Conservation (phyloP, 2,888 invertebrate species). For the Hydrotaea diabolus region DNA sequence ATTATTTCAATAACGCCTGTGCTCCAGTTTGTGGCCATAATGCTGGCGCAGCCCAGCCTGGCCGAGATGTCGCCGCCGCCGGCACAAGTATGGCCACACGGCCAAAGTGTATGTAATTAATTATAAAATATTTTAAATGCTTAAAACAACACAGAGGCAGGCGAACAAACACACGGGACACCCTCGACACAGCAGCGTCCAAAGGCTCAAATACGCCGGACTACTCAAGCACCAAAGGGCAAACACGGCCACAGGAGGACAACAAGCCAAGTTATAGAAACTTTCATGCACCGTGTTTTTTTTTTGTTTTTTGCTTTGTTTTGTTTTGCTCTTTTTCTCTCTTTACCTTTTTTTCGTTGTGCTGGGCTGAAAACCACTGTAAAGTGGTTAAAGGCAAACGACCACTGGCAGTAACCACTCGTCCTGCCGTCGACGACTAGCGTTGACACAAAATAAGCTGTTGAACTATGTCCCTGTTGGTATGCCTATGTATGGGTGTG, state of each 20-base stretch:
- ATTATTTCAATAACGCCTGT: slow-evolving; percentile 41
- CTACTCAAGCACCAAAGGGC: neutral
- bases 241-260: neutral
- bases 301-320: neutral
- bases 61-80: neutral
- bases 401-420: neutral
- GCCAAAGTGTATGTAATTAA: slow-evolving; percentile 34
- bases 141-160: slow-evolving; percentile 36
- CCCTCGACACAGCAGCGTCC: neutral
- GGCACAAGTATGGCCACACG: neutral
- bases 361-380: neutral
- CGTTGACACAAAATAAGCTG: slow-evolving; percentile 35
- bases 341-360: too few species aligned
- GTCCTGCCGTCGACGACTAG: neutral
- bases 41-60: neutral
- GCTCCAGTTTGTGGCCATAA: slow-evolving; percentile 17
- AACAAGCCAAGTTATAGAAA: neutral
- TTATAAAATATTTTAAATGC: slow-evolving; percentile 51
- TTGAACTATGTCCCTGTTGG: slow-evolving; percentile 4
- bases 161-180: neutral
- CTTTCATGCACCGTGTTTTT: neutral
- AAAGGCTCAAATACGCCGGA: neutral
- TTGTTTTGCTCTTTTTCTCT: neutral
- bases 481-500: neutral
- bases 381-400: slow-evolving; percentile 28